Conservation (phyloP, 1,140 invertebrate species). For the Orchestia grillus region DNA sequence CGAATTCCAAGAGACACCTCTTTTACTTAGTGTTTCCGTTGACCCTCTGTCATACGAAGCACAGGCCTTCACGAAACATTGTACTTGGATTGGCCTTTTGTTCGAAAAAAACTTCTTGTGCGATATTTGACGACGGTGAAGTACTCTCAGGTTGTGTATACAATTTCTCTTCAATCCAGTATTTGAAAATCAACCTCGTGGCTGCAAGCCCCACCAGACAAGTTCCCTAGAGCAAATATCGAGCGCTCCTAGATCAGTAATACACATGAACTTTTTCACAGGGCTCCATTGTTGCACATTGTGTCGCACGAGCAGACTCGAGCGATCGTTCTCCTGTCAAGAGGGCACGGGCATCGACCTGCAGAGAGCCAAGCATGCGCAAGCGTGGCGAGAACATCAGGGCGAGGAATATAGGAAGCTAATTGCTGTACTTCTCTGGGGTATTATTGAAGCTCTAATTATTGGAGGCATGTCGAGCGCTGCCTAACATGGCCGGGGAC, state of each 20-base stretch:
- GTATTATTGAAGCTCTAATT: constrained; percentile 51
- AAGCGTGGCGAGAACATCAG: constrained; percentile 21
- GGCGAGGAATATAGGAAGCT: constrained; percentile 33
- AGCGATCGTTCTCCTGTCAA: not conserved
- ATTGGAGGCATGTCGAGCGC: constrained; percentile 38
- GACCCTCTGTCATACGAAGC: not conserved
- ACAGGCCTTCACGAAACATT: not conserved
- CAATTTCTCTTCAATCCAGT: not conserved
- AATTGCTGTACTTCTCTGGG: constrained; percentile 35
- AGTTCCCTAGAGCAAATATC: not conserved
- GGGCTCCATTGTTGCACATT: not conserved
- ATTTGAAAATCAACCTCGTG: not conserved
- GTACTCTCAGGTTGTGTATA: not conserved
- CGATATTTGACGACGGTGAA: not conserved
- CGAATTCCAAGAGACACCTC: not conserved
- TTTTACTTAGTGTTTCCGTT: not conserved
- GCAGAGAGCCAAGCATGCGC: not conserved
- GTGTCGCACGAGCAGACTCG: not conserved
- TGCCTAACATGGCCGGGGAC: constrained; percentile 15
- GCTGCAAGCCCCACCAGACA: not conserved
- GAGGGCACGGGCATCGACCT: not conserved
- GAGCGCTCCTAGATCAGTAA: not conserved
- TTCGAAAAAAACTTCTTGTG: not conserved
- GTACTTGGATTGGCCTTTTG: not conserved
- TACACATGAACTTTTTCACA: not conserved